Conservation (phyloP, 2,113 vertebrate species). For the Mugil cephalus region DNA sequence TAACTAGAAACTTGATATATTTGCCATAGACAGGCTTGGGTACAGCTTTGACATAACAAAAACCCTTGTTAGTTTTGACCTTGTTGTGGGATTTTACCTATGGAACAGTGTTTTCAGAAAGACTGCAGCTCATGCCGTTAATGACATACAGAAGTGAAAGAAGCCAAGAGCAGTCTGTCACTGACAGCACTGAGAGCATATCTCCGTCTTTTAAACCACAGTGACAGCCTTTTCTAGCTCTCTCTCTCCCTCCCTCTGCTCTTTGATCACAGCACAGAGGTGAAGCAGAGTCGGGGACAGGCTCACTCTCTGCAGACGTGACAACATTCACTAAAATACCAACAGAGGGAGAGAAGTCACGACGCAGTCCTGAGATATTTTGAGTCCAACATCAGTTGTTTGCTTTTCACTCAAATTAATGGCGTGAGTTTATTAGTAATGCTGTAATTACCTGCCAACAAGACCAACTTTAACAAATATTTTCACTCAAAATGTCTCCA, state of each 20-base stretch:
- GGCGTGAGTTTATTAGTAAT: neutral
- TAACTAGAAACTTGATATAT: neutral
- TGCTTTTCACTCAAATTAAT: neutral
- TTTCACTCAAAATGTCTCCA: no score
- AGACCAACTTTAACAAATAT: no score
- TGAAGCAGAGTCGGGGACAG: neutral
- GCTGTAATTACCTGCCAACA: no score
- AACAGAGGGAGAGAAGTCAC: neutral
- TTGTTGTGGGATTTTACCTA: no score
- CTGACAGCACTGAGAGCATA: neutral
- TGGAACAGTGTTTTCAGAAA: neutral
- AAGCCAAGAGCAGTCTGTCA: conserved; percentile 25
- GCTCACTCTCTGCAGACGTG: conserved; percentile 13
- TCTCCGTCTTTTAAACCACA: conserved; percentile 24
- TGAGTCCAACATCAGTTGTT: neutral
- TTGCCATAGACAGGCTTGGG: neutral
- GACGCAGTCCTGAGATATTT: neutral
- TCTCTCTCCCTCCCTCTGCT: conserved; percentile 11
- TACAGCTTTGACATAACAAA: no score
- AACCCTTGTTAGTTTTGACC: no score
- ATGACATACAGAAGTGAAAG: conserved; percentile 15
- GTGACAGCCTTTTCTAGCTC: conserved; percentile 9
- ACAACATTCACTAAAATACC: neutral
- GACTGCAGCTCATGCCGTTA: conserved; percentile 17
- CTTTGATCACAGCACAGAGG: conserved; percentile 51